These are phyloP conservation scores for Rotaria socialis DNA, from an alignment of 2,888 invertebrate species.

Conservation along the genomic window DNA sequence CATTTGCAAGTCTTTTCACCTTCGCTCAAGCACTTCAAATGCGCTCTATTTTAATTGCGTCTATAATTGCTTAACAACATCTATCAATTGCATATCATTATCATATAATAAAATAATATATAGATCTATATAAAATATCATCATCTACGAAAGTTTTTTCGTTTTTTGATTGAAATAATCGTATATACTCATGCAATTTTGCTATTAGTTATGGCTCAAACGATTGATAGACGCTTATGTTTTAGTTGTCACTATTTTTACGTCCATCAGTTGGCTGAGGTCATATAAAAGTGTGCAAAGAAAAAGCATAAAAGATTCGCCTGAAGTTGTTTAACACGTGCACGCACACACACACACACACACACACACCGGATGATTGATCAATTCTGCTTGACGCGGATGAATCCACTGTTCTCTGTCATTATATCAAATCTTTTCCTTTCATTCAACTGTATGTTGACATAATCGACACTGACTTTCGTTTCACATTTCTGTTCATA, in stretches of 20 bases:
- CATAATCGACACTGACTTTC: slow-evolving; percentile 22
- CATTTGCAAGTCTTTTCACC: too few relatives aligned
- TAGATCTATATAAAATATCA: background rate
- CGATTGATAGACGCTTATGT: background rate
- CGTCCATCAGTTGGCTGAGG: background rate
- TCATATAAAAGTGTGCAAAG: background rate
- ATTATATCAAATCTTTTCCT: background rate
- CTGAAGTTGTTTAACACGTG: background rate
- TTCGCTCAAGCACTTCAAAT: too few relatives aligned
- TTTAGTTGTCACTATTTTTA: background rate
- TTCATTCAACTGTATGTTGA: background rate
- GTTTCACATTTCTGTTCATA: slow-evolving; percentile 9
- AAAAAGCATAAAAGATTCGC: background rate
- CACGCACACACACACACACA: background rate
- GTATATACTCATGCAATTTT: background rate
- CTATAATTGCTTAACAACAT: too few relatives aligned
- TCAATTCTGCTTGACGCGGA: background rate
- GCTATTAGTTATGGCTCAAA: too few relatives aligned
- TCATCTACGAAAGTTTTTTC: too few relatives aligned
- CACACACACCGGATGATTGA: background rate
- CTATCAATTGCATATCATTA: too few relatives aligned
- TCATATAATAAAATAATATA: background rate
- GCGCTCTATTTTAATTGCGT: too few relatives aligned
- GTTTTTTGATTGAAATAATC: background rate
- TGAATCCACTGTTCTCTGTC: background rate